phyloP scores from a whole-genome alignment of 2,797 vertebrate species.

The Oreortyx pictus region DNA sequence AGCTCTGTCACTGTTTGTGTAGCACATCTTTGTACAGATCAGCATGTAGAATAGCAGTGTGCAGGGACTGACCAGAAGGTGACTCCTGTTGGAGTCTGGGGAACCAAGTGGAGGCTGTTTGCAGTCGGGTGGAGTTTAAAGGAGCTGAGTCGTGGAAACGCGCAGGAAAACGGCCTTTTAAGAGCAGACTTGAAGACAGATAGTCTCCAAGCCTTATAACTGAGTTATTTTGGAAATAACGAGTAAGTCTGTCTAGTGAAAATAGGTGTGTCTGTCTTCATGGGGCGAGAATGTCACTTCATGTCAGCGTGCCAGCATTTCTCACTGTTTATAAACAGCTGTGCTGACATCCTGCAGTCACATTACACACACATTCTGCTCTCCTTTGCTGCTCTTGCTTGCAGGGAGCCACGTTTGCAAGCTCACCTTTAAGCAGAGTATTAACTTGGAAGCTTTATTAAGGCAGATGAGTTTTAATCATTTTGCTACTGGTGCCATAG shows the following conservation, averaged over 20 bases:
- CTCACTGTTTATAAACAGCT: background rate
- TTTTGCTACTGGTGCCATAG: background rate
- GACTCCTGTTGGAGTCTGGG: accelerated
- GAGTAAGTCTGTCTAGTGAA: background rate
- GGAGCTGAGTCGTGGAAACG: background rate
- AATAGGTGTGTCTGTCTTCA: background rate
- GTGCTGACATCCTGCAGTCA: background rate
- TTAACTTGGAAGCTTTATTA: background rate
- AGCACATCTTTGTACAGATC: background rate
- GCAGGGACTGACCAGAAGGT: background rate
- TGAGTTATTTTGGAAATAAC: background rate
- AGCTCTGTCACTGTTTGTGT: background rate
- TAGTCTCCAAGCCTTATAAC: background rate
- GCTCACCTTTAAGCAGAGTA: background rate
- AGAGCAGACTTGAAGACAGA: background rate
- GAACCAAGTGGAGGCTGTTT: background rate
- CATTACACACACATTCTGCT: background rate
- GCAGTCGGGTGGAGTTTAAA: background rate
- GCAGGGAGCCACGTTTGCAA: background rate
- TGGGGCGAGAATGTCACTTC: accelerated
- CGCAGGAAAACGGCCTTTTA: background rate
- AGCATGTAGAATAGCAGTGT: accelerated
- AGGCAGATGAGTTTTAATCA: background rate
- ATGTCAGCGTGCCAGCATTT: background rate
- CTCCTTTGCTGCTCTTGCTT: background rate